Evolutionary conservation across 2,797 vertebrate genomes (phyloP), one percentile per base, ranked within the genome.

Genomic region (Bovichtus diacanthus): DNA sequence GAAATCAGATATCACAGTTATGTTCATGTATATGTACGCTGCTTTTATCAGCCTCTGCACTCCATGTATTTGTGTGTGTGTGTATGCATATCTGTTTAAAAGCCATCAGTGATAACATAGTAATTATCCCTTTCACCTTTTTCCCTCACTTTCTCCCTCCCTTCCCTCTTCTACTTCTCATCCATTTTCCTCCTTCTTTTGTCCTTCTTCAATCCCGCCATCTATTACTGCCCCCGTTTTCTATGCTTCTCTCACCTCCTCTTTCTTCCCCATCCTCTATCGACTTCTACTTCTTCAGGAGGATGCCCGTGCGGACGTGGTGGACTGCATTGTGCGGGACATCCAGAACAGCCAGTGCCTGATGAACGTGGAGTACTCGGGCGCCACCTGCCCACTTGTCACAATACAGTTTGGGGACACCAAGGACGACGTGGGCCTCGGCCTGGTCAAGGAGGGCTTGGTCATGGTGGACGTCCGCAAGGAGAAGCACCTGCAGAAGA

Each of bases 311-410:
- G 96, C 97, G 0, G 98, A 99, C 3, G 97, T 95, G 0, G 97
- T 99, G 89, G 98, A 99, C 95, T 97, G 96, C 2, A 90, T 99
- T 55, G 98, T 99, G 44, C 92, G 97, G 67, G 98, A 99, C 92
- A 97, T 99, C 91, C 98, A 99, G 79, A 99, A 99, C 94, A 97
- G 88, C 34, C 98, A 99, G 95, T 99, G 98, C 94, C 95, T 97
- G 90, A 91, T 99, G 74, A 99, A 99, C 4, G 97, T 99, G 92
- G 98, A 99, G 89, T 96, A 96, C 78, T 69, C 90, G 2, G 97
- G 96, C 0, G 83, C 86, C 16, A 75, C 86, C 89, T 99, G 98
- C 72, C 95, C 96, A 9, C 95, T 95, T 0, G 97, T 97, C 92
- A 98, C 97, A 8, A 94, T 99, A 91, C 97, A 98, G 94, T 98